These are phyloP conservation scores for Actinostola sp. DNA, from an alignment of 92 coral and sea anemone genomes.

Conservation along the genomic window DNA sequence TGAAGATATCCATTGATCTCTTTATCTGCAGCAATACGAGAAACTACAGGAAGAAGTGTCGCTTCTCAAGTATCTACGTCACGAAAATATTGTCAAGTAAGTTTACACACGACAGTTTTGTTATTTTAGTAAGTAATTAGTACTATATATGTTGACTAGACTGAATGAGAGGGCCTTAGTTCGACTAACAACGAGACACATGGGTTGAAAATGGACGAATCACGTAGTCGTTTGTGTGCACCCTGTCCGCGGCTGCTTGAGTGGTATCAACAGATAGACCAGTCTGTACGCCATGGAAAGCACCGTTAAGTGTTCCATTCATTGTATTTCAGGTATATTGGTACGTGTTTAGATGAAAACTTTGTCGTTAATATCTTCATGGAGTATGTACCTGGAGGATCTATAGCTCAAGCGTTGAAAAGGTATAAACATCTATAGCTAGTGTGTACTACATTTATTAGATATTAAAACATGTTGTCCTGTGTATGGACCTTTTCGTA, in stretches of 20 bases:
- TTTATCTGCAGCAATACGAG: constrained; percentile 81
- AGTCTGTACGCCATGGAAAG: too few relatives aligned
- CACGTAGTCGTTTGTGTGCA: too few relatives aligned
- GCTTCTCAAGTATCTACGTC: constrained; percentile 85
- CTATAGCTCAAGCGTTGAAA: constrained; percentile 86
- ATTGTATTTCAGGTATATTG: constrained; percentile 69
- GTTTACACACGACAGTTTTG: constrained; percentile 4
- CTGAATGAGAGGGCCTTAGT: too few relatives aligned
- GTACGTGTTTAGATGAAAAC: constrained; percentile 87
- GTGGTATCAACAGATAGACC: too few relatives aligned
- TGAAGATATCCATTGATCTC: too few relatives aligned
- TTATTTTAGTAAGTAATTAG: neutral
- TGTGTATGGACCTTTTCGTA: too few relatives aligned
- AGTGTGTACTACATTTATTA: neutral
- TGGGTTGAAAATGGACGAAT: too few relatives aligned
- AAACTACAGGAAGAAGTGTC: constrained; percentile 94
- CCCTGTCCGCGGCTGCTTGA: too few relatives aligned
- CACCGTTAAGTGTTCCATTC: too few relatives aligned
- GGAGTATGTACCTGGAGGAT: constrained; percentile 98
- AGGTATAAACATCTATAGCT: constrained; percentile 42
- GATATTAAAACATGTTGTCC: too few relatives aligned
- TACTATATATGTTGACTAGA: too few relatives aligned
- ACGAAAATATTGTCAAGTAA: constrained; percentile 89
- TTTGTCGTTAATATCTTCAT: constrained; percentile 88
- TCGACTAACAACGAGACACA: too few relatives aligned